Base-by-base conservation (phyloP, 2,797 vertebrate species). In the Microhierax caerulescens region DNA sequence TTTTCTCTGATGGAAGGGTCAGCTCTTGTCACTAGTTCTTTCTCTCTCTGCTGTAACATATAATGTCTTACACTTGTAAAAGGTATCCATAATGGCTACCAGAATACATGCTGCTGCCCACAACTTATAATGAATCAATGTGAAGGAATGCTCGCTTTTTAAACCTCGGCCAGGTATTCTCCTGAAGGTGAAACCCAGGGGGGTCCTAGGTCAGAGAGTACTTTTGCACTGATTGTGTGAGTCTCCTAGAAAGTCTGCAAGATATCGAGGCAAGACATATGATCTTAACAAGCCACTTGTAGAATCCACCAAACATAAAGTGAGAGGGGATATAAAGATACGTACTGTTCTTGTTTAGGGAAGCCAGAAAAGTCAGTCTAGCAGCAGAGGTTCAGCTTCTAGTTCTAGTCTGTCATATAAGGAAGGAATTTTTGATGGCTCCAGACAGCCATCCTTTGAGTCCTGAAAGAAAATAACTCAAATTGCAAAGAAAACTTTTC, bases 401-500 rank as follows among this genome's bases (percentile, higher is more conserved):
- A 64, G 34, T 88, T 64, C 45, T 75, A 51, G n/a, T 90, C 34
- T 93, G 74, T 79, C 59, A 41, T 57, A 37, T 17, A 34, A 54
- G 23, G 36, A 34, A 79, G 7, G 24, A 57, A 79, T 78, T 92
- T 90, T 85, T 69, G n/a, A 87, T 85, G n/a, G 39, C 43, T 93
- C 65, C 69, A 67, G 51, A 70, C 34, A 77, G 65, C 3, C 6
- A 85, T 73, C 25, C 43, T 90, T 79, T 75, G 61, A 92, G 36
- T 84, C 25, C 41, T 75, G 54, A 75, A 90, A 95, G 72, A 90
- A 95, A 91, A 78, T 85, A 88, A 57, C 79, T 56, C 51, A 39
- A 95, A 95, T 79, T 51, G 13, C n/a, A 88, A 83, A 53, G 16
- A 80, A 65, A 92, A 86, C 11, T 79, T 94, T 93, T 85, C 22